Percentiles rank a stretch among this genome's conserved stretches.
phyloP scores from a whole-genome alignment of 1,140 invertebrate species.

The Procambarus virginalis region DNA sequence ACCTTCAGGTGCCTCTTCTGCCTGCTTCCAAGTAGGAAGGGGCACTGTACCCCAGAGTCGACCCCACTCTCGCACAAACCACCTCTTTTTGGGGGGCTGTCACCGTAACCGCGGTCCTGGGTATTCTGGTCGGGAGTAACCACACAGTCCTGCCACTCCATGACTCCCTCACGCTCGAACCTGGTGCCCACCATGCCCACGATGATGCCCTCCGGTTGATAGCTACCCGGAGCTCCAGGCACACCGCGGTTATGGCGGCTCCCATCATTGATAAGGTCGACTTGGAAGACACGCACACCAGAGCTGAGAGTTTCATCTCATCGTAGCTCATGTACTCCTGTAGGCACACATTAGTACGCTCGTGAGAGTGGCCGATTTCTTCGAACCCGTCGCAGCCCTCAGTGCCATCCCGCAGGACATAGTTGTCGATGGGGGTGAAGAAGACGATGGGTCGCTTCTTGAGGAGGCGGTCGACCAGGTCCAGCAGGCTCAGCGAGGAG shows the following conservation, averaged over 20 bases:
- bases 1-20: conserved; percentile 22
- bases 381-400: conserved; percentile 76
- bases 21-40: conserved; percentile 74
- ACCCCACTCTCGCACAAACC: conserved; percentile 73
- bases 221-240: conserved; percentile 72
- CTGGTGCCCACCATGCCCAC: conserved; percentile 76
- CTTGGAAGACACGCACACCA: conserved; percentile 79
- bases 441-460: conserved; percentile 78
- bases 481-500: conserved; percentile 29
- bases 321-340: conserved; percentile 77
- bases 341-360: conserved; percentile 73
- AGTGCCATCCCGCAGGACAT: conserved; percentile 76
- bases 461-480: conserved; percentile 73
- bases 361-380: conserved; percentile 75
- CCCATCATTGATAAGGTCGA: conserved; percentile 80
- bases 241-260: conserved; percentile 78
- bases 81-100: conserved; percentile 63
- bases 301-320: conserved; percentile 79
- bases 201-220: conserved; percentile 72
- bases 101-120: conserved; percentile 75
- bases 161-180: conserved; percentile 75
- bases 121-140: conserved; percentile 77
- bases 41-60: conserved; percentile 73
- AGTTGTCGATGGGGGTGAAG: conserved; percentile 76
- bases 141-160: conserved; percentile 79